Conservation (phyloP, 2,888 invertebrate species). For the Eilema griseolum region DNA sequence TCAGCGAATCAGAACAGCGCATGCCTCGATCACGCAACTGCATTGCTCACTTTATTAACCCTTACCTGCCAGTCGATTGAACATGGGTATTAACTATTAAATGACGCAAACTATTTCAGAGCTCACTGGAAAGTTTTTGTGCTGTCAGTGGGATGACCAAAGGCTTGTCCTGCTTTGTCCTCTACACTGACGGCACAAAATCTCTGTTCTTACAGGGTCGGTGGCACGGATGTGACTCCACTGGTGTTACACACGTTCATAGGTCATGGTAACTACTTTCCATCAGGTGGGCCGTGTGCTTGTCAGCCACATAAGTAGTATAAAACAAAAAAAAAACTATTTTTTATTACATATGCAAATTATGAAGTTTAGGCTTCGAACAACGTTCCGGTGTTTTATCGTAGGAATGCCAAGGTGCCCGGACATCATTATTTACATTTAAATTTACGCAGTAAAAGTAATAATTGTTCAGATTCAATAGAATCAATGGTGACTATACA, state of each 20-base stretch:
- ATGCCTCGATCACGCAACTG: background rate
- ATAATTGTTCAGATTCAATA: background rate
- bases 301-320: no score
- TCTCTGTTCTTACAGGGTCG: no score
- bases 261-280: no score
- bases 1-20: background rate
- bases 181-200: no score
- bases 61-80: no score
- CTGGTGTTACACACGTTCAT: no score
- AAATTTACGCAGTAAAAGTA: background rate
- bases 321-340: no score
- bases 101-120: background rate
- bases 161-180: no score
- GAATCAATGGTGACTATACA: background rate
- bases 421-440: background rate
- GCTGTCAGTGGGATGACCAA: no score
- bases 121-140: no score
- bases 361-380: conserved; percentile 1
- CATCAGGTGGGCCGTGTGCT: no score
- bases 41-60: background rate
- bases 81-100: background rate
- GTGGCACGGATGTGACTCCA: no score
- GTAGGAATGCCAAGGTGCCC: conserved; percentile 4
- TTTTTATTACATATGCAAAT: background rate
- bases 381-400: background rate